Base-by-base conservation (phyloP, 2,888 invertebrate species). In the Carabus problematicus region DNA sequence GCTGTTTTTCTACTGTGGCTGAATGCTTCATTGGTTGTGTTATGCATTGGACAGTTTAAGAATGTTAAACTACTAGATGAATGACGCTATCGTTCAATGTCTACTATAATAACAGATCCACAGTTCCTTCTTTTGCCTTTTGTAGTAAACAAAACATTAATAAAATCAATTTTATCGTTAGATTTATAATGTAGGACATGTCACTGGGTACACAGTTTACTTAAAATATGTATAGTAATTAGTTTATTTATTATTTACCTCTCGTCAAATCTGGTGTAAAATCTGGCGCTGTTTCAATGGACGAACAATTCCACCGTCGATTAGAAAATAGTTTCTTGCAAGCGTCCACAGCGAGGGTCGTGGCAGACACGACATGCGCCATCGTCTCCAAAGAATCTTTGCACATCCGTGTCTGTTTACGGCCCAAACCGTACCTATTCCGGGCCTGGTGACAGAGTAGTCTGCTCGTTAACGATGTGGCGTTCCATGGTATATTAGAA, bases 281-380 rank as follows among this genome's bases (percentile, higher is more conserved):
- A 74, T 85, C 85, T 0, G 94, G 94, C 0, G 92, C 91, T 18
- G 84, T 84, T 49, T 86, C 85, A 63, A 93, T 85, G 54, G 91
- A 89, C 70, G 92, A 91, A 82, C 94, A 94, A 82, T 94, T 94
- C 94, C 94, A 94, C 70, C 93, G 83, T 72, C 91, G 85, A 75
- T 91, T 87, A 29, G 85, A 84, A 81, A 93, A 92, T 19, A 90
- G 85, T 72, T 85, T 82, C 79, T 89, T 89, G 81, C 94, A 94
- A 59, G 90, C 88, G 71, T 86, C 82, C 61, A 88, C 85, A 4
- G 92, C 87, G 70, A 89, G 83, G 45, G 85, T 83, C 3, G 93
- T 91, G 0, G 94, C 93, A 61, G 87, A 85, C n/a, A 89, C 89
- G 70, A 94, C 87, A 76, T 90, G 89, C 61, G 89, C 87, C 92